These are phyloP conservation scores for Sula dactylatra DNA, from an alignment of 2,113 vertebrate species.

Conservation along the genomic window DNA sequence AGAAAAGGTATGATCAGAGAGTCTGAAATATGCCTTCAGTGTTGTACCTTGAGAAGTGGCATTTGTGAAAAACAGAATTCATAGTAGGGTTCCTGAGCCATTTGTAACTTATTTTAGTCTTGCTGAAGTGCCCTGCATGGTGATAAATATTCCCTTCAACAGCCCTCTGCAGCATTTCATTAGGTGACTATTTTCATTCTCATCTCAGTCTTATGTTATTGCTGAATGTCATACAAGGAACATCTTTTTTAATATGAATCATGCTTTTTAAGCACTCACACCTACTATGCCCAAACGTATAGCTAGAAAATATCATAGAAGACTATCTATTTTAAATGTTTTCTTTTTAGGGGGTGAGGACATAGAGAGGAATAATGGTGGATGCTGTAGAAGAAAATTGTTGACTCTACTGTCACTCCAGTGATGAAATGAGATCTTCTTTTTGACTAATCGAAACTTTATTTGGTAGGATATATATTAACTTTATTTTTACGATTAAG, in stretches of 20 bases:
- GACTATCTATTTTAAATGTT: not conserved
- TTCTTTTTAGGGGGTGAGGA: not conserved
- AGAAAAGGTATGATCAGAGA: not conserved
- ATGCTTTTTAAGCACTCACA: not conserved
- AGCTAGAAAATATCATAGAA: not conserved
- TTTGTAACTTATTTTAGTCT: not conserved
- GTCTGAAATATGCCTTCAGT: not conserved
- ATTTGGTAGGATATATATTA: not conserved
- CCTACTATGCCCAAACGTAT: not conserved
- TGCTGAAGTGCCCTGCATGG: not conserved
- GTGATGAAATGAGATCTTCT: not conserved
- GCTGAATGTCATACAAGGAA: not conserved
- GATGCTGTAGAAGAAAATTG: not conserved
- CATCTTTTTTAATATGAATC: not conserved
- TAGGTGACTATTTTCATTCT: not conserved
- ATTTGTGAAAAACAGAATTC: not conserved
- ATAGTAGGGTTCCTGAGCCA: not conserved
- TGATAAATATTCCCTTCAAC: not conserved
- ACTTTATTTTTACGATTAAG: not conserved
- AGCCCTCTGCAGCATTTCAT: not conserved
- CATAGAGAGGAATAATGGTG: not conserved
- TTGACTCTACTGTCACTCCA: not conserved
- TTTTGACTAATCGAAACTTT: not conserved
- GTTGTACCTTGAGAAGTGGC: not conserved
- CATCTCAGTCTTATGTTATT: not conserved